A percentile compares a stretch with the other conserved stretches of the same genome.
Evolutionary conservation across 2,888 invertebrate species (phyloP).

Genomic region (Acrobeloides nanus): DNA sequence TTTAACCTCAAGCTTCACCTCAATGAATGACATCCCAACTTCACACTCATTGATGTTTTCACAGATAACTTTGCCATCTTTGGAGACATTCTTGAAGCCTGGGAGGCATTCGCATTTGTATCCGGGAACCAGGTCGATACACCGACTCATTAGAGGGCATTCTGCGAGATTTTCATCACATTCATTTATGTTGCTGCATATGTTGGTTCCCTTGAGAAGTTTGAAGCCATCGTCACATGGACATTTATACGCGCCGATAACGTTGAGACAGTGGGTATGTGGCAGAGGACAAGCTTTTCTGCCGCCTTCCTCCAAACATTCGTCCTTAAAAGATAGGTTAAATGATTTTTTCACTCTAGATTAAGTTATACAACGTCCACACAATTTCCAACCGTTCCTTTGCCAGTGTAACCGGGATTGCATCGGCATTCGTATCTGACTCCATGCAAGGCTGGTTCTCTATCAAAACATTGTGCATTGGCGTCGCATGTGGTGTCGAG

Average conservation of each 20-base stretch:
- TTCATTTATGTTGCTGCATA: conserved; percentile 14
- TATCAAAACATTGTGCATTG: not conserved
- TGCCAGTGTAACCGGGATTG: not conserved
- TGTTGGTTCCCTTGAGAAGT: conserved; percentile 5
- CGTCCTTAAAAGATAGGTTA: not conserved
- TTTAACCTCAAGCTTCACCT: not conserved
- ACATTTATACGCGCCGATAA: not conserved
- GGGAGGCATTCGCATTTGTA: not conserved
- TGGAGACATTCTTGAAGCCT: not conserved
- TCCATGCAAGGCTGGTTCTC: conserved; percentile 5
- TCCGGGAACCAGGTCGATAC: conserved; percentile 7
- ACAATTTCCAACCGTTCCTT: not conserved
- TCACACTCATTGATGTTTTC: conserved; percentile 1
- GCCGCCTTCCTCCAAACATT: conserved; percentile 1
- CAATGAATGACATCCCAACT: conserved; percentile 3
- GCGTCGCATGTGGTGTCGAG: conserved; percentile 11
- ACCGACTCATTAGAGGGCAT: conserved; percentile 12
- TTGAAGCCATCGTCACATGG: conserved; percentile 2
- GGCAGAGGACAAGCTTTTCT: conserved; percentile 8
- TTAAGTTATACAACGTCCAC: not conserved
- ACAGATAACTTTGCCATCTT: conserved; percentile 4
- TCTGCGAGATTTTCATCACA: conserved; percentile 10
- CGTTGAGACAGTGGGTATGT: not conserved
- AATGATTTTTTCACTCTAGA: not conserved
- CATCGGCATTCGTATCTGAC: conserved; percentile 3